These are phyloP conservation scores for Halocynthia roretzi DNA, from an alignment of 23 tunicate species.

Conservation along the genomic window DNA sequence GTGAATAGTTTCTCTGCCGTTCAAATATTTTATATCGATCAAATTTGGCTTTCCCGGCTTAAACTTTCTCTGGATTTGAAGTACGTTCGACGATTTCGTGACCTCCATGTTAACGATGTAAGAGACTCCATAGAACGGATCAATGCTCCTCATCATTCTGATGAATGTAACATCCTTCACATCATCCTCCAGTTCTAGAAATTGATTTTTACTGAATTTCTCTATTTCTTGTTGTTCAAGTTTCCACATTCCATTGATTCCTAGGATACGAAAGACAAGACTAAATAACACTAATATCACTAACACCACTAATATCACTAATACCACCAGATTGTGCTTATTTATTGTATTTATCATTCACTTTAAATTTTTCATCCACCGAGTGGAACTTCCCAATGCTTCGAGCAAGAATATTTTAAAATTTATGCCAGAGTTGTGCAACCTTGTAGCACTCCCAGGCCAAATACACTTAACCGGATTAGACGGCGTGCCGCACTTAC, in stretches of 20 bases:
- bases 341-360: too few relatives aligned
- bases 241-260: slow-evolving; percentile 83
- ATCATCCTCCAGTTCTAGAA: slow-evolving; percentile 15
- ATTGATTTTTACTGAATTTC: slow-evolving; percentile 4
- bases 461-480: too few relatives aligned
- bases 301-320: too few relatives aligned
- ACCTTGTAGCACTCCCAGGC: too few relatives aligned
- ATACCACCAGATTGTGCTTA: too few relatives aligned
- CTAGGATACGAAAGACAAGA: neutral
- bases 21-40: slow-evolving; percentile 25
- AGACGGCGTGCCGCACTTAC: too few relatives aligned
- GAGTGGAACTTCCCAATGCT: too few relatives aligned
- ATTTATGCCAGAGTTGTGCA: too few relatives aligned
- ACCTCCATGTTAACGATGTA: slow-evolving; percentile 48
- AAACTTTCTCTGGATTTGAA: slow-evolving; percentile 43
- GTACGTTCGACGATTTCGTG: slow-evolving; percentile 3
- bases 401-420: too few relatives aligned
- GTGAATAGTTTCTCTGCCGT: slow-evolving; percentile 38
- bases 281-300: too few relatives aligned
- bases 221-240: slow-evolving; percentile 44
- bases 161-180: slow-evolving; percentile 1
- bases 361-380: too few relatives aligned
- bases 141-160: slow-evolving; percentile 23
- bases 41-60: slow-evolving; percentile 45
- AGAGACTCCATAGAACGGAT: slow-evolving; percentile 61